Evolutionary conservation across 2,113 vertebrate species (phyloP), one percentile per base, ranked within the genome.

Genomic region (Poecilia latipinna): DNA sequence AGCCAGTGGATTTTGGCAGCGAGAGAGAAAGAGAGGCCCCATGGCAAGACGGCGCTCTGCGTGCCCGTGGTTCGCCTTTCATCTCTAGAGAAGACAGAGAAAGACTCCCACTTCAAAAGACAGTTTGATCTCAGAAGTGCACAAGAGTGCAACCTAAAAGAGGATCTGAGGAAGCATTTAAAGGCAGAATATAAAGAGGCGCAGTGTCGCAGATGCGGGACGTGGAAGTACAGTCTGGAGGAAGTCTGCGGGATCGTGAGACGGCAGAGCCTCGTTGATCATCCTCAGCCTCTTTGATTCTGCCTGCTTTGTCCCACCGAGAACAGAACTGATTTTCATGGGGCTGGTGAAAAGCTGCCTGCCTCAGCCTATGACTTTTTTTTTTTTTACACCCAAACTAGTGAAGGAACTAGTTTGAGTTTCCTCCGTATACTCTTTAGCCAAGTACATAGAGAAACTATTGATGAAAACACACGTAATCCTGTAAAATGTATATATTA

Each of bases 91-190:
- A 84, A 78, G 79, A 81, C 85, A 85, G 81, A 84, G 80, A 81
- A 70, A 67, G 86, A 87, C 75, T 75, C 74, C 70, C 64, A 89
- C 92, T 93, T 94, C 92, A 92, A 93, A 93, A 88, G 89, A 70
- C 70, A 81, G 92, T 94, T 94, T 94, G 93, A 94, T 94, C 90
- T 92, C 79, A 79, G 77, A 83, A 89, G 86, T 78, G 88, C 85
- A 89, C 90, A 83, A 80, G 83, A 90, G 86, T 77, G 51, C 82
- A 75, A 74, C 77, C 82, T 81, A 87, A 85, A 89, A 73, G 79
- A 74, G 67, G 77, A 90, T 89, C 85, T 89, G 83, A 87, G 86
- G 82, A 72, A 82, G 83, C 82, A 72, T 84, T 91, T 86, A 85
- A 86, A 89, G 84, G 77, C 75, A 78, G 83, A 80, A 79, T 79